Evolutionary conservation across 53 echinoderm and acorn worm genomes (phyloP), one percentile per base, ranked within the genome.

Genomic region (Henricia sp.): DNA sequence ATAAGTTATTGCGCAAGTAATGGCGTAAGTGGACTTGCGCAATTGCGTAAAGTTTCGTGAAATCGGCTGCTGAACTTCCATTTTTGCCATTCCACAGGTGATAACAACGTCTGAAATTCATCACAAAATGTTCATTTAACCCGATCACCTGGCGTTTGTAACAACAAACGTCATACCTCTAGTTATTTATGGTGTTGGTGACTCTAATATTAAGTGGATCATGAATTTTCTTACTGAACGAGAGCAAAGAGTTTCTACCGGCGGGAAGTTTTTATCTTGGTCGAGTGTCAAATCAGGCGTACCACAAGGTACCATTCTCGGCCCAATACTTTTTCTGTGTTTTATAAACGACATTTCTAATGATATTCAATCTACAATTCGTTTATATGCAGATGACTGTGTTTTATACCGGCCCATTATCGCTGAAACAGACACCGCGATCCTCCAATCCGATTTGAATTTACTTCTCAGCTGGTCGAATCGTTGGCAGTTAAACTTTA

Each of bases 331-430:
- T 0, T 80, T 80, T 24, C 65, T 80, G 52, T n/a, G n/a, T 56
- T 38, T 64, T 64, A 80, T 80, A 1, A 80, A 80, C 4, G 65
- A 80, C 27, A 33, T 80, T 1, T 30, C 82, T 10, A 65, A 64
- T 14, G 0, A 3, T 23, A 38, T 46, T n/a, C 16, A 65, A 23
- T 56, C 55, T 13, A 46, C 51, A 2, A 28, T 72, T 19, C 29
- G 39, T 13, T 77, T 78, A 25, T 78, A 46, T 78, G 80, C 63
- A 20, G 63, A 78, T 62, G 80, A 78, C 54, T 62, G 80, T 60
- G 37, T 78, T 8, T 17, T 78, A n/a, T 80, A 80, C 37, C 5
- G 63, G 12, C 52, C 60, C 0, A 65, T 80, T 29, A 29, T 44
- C 8, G 23, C 63, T 0, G 32, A 74, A 16, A 29, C 40, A 1